Evolutionary conservation across 2,888 invertebrate genomes (phyloP).

Genomic region (Ophion slaviceki): DNA sequence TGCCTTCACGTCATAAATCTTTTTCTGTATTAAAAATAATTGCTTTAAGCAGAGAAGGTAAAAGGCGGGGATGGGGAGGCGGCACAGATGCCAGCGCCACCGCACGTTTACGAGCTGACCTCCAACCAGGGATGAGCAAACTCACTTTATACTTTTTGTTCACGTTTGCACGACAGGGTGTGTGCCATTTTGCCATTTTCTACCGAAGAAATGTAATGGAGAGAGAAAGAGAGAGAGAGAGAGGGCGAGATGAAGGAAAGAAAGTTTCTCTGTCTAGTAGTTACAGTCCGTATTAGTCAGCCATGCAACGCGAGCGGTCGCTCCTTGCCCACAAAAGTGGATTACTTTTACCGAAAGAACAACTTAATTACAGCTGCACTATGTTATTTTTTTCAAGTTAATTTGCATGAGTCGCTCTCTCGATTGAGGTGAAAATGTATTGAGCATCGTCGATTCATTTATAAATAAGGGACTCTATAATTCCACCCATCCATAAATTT

Average conservation of each 20-base stretch:
- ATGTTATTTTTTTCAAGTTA: background rate
- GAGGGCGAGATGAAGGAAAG: background rate
- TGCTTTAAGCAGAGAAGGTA: constrained; percentile 72
- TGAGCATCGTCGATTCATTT: background rate
- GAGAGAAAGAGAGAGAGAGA: background rate
- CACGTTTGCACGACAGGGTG: constrained; percentile 19
- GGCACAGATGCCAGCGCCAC: constrained; percentile 50
- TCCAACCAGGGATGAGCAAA: constrained; percentile 46
- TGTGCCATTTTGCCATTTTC: constrained; percentile 40
- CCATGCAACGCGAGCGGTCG: background rate
- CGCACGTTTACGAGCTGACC: constrained; percentile 68
- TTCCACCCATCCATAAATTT: no score
- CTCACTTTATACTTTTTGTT: constrained; percentile 50
- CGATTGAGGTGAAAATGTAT: background rate
- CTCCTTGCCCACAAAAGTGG: constrained; percentile 12
- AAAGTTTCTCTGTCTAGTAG: constrained; percentile 14
- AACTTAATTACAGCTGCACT: background rate
- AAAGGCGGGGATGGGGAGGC: constrained; percentile 36
- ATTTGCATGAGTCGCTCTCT: background rate
- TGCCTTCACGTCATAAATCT: constrained; percentile 74
- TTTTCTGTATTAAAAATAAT: constrained; percentile 79
- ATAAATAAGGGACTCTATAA: background rate
- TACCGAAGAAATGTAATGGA: constrained; percentile 4
- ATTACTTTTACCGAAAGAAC: constrained; percentile 10
- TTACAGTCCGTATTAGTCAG: constrained; percentile 35